phyloP scores from a whole-genome alignment of 1,140 invertebrate genomes.

The Meloidogyne floridensis region DNA sequence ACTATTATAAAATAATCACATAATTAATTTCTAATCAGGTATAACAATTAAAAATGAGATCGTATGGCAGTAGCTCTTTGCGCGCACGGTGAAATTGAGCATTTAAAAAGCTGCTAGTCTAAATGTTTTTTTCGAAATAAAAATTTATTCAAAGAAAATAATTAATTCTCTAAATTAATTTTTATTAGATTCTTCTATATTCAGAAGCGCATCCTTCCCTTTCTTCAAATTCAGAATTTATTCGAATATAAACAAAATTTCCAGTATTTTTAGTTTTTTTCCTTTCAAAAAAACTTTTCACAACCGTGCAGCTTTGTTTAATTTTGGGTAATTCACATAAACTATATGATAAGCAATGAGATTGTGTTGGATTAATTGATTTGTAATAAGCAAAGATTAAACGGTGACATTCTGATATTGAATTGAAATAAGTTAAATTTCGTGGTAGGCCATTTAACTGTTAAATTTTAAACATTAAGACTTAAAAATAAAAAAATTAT shows the following conservation, averaged over 20 bases:
- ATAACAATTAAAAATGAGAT: no score
- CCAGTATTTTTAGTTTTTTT: neutral
- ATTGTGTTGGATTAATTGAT: conserved; percentile 1
- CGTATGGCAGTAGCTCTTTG: no score
- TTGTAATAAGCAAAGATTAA: conserved; percentile 36
- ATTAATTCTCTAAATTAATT: no score
- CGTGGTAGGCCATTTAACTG: conserved; percentile 4
- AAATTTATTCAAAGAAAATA: no score
- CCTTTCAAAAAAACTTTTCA: conserved; percentile 19
- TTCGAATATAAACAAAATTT: conserved; percentile 16
- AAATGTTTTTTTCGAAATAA: no score
- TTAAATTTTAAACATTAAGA: conserved; percentile 12
- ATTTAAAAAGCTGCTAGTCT: no score
- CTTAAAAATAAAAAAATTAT: no score
- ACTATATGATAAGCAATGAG: conserved; percentile 31
- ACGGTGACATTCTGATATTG: conserved; percentile 26
- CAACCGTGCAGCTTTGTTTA: neutral
- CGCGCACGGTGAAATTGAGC: no score
- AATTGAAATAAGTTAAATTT: conserved; percentile 21
- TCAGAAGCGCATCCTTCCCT: conserved; percentile 11
- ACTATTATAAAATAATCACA: no score
- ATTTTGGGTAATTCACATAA: conserved; percentile 28
- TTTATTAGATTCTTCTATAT: conserved; percentile 10
- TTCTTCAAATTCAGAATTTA: conserved; percentile 17
- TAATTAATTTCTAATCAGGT: no score